Base-by-base conservation (phyloP, 2,113 vertebrate genomes). In the Clarias batrachus region DNA sequence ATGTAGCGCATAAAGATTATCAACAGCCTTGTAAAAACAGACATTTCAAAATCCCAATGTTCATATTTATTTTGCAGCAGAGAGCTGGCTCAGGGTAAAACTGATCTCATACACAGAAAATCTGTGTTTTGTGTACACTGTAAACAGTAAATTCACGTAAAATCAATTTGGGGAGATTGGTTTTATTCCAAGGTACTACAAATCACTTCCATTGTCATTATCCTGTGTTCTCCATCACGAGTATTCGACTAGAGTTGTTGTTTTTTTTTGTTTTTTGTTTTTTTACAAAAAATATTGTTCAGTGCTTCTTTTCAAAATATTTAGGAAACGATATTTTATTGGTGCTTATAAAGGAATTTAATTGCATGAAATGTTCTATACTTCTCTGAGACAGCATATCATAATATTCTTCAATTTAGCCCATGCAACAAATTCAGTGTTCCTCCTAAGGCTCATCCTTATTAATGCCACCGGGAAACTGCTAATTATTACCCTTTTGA, bases 401-500 rank as follows among this genome's bases (percentile, higher is more conserved):
- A 33, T 71, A 27, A 54, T 48, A 33, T 74, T 84, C 70, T 74
- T 48, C 60, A 65, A 56, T 48, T 87, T 79, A 77, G 63, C 19
- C 63, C 66, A 48, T 83, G 63, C 66, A 66, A 85, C 86, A 83
- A 88, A 85, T 71, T 60, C 37, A 25, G 30, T 48, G 19, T 30
- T 68, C 59, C 77, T 83, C 60, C 23, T 60, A 85, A 63, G 86
- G 82, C 79, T 82, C 33, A 87, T 90, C 63, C 60, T 85, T 65
- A 82, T 87, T 89, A 89, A 85, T 80, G 81, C 66, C 81, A 86
- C 74, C 80, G 80, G 78, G 83, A 86, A 85, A 86, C 79, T 81
- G 68, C 81, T 87, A 90, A 90, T 89, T 90, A 90, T 85, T 81
- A 84, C 74, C 16, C 66, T 81, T 85, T 87, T 87, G 86, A 87